Percentiles rank a stretch among this genome's conserved stretches.
Evolutionary conservation across 2,888 invertebrate genomes (phyloP).

Genomic region (Lypha dubia): DNA sequence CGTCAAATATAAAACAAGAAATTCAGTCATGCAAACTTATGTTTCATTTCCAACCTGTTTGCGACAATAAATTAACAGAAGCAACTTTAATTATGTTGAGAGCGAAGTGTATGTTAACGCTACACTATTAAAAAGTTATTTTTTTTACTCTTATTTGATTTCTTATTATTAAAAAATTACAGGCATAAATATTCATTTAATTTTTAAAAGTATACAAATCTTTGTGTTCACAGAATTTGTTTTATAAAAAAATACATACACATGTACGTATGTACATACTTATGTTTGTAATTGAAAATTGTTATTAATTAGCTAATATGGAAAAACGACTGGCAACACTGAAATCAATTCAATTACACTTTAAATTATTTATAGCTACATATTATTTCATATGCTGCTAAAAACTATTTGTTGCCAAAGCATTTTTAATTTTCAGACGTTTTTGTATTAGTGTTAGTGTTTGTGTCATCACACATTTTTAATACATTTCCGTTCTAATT

Average conservation of each 20-base stretch:
- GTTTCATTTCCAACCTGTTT: constrained; percentile 2
- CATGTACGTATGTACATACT: not conserved
- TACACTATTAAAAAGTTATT: not conserved
- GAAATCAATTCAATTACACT: constrained; percentile 1
- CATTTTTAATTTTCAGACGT: constrained; percentile 10
- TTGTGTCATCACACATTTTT: not conserved
- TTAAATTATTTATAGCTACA: constrained; percentile 2
- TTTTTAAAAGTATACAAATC: too few relatives aligned
- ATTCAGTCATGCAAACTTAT: not conserved
- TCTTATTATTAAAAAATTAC: too few relatives aligned
- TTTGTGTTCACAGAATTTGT: too few relatives aligned
- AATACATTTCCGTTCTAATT: constrained; percentile 58
- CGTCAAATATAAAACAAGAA: constrained; percentile 23
- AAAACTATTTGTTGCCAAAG: constrained; percentile 17
- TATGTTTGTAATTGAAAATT: not conserved
- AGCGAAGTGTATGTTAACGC: not conserved
- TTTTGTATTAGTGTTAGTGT: constrained; percentile 3
- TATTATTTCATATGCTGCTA: not conserved
- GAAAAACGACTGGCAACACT: too few relatives aligned
- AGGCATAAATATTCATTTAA: too few relatives aligned
- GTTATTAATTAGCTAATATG: too few relatives aligned
- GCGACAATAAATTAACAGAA: constrained; percentile 25
- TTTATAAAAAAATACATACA: too few relatives aligned
- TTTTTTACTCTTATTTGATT: too few relatives aligned
- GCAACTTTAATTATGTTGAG: constrained; percentile 12